Evolutionary conservation across 2,888 invertebrate genomes (phyloP), one percentile per base, ranked within the genome.

Genomic region (Phragmatobia fuliginosa): DNA sequence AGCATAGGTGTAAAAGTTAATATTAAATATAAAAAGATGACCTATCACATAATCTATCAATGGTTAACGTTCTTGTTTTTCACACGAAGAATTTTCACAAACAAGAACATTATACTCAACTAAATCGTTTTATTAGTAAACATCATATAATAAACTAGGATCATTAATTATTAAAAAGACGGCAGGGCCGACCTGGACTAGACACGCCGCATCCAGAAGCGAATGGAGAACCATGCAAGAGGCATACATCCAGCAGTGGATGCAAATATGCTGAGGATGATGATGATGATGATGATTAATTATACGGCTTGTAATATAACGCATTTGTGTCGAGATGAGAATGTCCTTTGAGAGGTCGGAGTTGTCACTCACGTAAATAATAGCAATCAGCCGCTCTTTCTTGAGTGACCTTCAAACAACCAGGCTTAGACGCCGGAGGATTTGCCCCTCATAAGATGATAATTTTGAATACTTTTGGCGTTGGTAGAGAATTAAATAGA

Each of bases 281-380:
- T n/a, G n/a, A n/a, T n/a, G n/a, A n/a, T n/a, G n/a, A n/a, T n/a
- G 21, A 1, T 21, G 21, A 62, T 62, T 41, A 62, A 41, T 21
- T 38, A 31, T 41, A 31, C 31, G 33, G 62, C 41, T 31, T 11
- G 38, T 62, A 28, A 33, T 4, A 25, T 41, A 62, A 3, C 16
- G 7, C 56, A 28, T 28, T 56, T 28, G n/a, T 41, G 31, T 31
- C 52, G 38, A 45, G 59, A 60, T 45, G 45, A 28, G 38, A 32
- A 16, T 18, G 21, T 11, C 41, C 31, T 25, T 25, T 16, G 16
- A 59, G 45, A 60, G 66, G 32, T 45, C 66, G 7, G 10, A 33
- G 25, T 59, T 18, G 41, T n/a, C 59, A 59, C 45, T 59, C 28
- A n/a, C 21, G 60, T 33, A 66, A 33, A 66, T 45, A 59, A 66